A percentile compares a stretch with the other conserved stretches of the same genome.
Conservation (phyloP, 2,888 invertebrate genomes). For the Caenorhabditis imperialis region DNA sequence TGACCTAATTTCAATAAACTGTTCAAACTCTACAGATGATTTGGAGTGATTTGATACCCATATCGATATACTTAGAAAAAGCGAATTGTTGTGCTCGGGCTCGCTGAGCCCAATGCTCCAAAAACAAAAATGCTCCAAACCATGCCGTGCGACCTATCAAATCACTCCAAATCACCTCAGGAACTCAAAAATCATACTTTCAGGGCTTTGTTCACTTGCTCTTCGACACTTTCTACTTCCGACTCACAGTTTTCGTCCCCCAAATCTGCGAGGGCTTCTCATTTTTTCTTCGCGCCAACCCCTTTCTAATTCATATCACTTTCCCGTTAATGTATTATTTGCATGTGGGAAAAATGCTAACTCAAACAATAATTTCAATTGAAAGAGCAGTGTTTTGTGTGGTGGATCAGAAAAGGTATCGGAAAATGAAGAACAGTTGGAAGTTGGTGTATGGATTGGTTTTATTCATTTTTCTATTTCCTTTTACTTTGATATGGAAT, state of each 20-base stretch:
- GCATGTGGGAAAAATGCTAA: constrained; percentile 27
- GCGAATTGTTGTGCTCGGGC: too few species aligned
- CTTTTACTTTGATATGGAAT: constrained; percentile 37
- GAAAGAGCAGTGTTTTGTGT: constrained; percentile 16
- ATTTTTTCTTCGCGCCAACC: constrained; percentile 35
- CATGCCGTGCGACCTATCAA: too few species aligned
- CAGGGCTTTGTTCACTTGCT: constrained; percentile 15
- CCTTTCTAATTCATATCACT: constrained; percentile 20
- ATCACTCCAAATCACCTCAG: too few species aligned
- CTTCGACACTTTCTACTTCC: constrained; percentile 33
- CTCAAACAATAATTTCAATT: constrained; percentile 4
- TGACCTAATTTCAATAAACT: too few species aligned
- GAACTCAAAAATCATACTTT: too few species aligned
- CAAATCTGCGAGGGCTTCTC: constrained; percentile 37
- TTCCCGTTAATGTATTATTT: constrained; percentile 32
- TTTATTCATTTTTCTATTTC: neutral
- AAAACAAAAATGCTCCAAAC: too few species aligned
- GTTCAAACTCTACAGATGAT: too few species aligned
- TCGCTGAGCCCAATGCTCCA: neutral
- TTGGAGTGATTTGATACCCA: too few species aligned
- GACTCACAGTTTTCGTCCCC: constrained; percentile 18
- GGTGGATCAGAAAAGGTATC: constrained; percentile 1
- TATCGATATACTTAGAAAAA: too few species aligned
- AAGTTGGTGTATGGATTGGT: neutral
- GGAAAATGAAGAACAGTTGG: constrained; percentile 5